Conservation (phyloP, 2,113 vertebrate genomes). For the Petromus typicus region DNA sequence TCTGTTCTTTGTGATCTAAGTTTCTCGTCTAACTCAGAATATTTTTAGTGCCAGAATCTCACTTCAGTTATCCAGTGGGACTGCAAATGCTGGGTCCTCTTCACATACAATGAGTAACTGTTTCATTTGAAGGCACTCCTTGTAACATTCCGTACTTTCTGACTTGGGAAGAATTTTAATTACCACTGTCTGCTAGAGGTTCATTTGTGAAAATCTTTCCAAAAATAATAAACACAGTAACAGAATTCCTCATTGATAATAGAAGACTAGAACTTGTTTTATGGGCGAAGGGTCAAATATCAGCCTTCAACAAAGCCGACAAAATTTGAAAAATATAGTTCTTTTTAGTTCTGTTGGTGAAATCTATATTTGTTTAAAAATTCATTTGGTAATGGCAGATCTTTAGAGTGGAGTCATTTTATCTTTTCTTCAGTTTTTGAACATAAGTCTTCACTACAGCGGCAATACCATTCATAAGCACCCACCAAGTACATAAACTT, state of each 20-base stretch:
- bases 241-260: slow-evolving; percentile 61
- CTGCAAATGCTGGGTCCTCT: background rate
- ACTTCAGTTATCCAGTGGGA: background rate
- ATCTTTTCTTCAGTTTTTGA: background rate
- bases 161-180: slow-evolving; percentile 62
- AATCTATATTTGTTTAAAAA: slow-evolving; percentile 58
- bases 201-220: slow-evolving; percentile 31
- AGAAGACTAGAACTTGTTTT: slow-evolving; percentile 73
- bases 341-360: slow-evolving; percentile 48
- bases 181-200: background rate
- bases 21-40: background rate
- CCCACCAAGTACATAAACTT: background rate
- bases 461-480: background rate
- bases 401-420: background rate
- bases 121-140: background rate
- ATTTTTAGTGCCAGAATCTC: background rate
- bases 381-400: slow-evolving; percentile 46
- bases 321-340: slow-evolving; percentile 40
- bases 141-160: background rate
- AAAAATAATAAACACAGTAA: slow-evolving; percentile 77
- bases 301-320: slow-evolving; percentile 54
- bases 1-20: background rate
- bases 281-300: slow-evolving; percentile 53
- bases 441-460: background rate
- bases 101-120: background rate